These are phyloP conservation scores for Branchinecta lindahli DNA, from an alignment of 1,140 invertebrate genomes.

Conservation along the genomic window DNA sequence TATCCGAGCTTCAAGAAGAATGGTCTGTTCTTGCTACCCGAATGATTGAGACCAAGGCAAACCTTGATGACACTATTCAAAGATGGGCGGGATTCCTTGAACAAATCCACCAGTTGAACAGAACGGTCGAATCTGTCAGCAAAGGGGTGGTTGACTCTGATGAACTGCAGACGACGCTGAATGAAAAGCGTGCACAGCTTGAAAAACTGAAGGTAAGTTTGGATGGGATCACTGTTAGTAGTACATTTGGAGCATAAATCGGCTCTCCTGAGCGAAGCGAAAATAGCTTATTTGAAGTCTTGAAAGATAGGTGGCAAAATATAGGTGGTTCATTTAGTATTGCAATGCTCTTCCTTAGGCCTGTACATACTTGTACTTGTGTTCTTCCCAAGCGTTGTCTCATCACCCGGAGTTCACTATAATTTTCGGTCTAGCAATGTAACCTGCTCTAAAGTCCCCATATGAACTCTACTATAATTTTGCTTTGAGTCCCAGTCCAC, in stretches of 20 bases:
- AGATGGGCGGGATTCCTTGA: conserved; percentile 76
- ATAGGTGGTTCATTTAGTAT: no score
- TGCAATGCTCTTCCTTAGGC: no score
- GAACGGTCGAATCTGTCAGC: conserved; percentile 62
- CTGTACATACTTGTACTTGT: no score
- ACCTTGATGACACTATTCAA: conserved; percentile 73
- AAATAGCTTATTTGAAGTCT: no score
- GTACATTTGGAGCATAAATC: neutral
- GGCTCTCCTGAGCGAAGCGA: no score
- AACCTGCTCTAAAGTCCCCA: no score
- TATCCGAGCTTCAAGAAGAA: conserved; percentile 68
- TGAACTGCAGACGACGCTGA: conserved; percentile 57
- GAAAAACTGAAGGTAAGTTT: conserved; percentile 54
- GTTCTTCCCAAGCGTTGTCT: no score
- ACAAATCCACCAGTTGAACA: conserved; percentile 67
- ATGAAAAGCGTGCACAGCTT: conserved; percentile 66
- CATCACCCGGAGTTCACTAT: no score
- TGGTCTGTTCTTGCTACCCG: conserved; percentile 71
- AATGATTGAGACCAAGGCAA: conserved; percentile 71
- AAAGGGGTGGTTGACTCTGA: conserved; percentile 50
- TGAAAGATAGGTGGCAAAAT: no score
- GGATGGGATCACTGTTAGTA: neutral
- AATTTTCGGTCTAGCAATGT: no score
- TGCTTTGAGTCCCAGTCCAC: no score
- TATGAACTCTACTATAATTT: no score